phyloP scores from a whole-genome alignment of 2,113 vertebrate species.

The Hassar affinis region DNA sequence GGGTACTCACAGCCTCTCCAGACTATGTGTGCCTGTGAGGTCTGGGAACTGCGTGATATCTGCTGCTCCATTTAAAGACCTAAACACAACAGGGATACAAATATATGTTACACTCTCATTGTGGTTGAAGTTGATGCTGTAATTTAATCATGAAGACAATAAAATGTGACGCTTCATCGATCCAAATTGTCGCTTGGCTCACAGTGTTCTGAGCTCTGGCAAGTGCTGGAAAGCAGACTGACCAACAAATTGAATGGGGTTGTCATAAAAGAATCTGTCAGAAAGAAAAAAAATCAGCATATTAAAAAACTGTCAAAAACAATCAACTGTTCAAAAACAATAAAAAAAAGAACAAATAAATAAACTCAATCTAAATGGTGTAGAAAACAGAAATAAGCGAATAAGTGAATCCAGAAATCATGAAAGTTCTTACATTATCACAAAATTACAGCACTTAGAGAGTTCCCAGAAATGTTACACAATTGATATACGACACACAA shows the following conservation, averaged over 20 bases:
- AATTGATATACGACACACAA: not conserved
- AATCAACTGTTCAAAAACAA: not conserved
- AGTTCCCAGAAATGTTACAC: not conserved
- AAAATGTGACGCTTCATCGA: not conserved
- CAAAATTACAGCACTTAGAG: not conserved
- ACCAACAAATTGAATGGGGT: slow-evolving; percentile 88
- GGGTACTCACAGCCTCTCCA: slow-evolving; percentile 88
- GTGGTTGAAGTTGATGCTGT: not conserved
- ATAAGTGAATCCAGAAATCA: not conserved
- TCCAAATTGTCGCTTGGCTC: slow-evolving; percentile 42
- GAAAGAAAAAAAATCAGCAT: slow-evolving; percentile 47
- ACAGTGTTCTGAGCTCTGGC: slow-evolving; percentile 79
- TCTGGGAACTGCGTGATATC: slow-evolving; percentile 90
- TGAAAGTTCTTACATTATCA: not conserved
- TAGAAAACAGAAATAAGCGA: not conserved
- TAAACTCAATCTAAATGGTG: not conserved
- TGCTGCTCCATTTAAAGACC: slow-evolving; percentile 89
- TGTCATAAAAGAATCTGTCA: slow-evolving; percentile 91
- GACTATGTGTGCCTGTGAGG: slow-evolving; percentile 84
- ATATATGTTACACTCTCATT: not conserved
- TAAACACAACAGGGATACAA: slow-evolving; percentile 60
- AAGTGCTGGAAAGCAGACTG: slow-evolving; percentile 88
- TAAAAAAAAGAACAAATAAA: not conserved
- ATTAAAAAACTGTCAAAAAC: no score
- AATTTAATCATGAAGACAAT: slow-evolving; percentile 9